Evolutionary conservation across 1,140 invertebrate genomes (phyloP), one percentile per base, ranked within the genome.

Genomic region (Cardiocondyla obscurior): DNA sequence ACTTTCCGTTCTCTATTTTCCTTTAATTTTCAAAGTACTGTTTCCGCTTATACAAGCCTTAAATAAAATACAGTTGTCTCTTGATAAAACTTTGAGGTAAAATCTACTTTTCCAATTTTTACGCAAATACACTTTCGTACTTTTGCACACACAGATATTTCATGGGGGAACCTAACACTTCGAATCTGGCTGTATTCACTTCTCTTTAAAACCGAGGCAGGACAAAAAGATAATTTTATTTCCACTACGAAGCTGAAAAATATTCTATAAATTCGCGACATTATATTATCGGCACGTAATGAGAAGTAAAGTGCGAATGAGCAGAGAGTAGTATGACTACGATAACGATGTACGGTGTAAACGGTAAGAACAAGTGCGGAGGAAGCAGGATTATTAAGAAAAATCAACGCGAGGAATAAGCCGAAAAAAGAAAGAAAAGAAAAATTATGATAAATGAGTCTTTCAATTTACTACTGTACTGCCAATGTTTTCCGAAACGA

Each of bases 381-480:
- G n/a, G 55, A 16, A 28, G 14, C 28, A 39, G 57, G 22, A 16
- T n/a, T 30, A 64, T 33, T 60, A 64, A 64, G 30, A 64, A 30
- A n/a, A 46, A 39, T 57, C 39, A 73, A 19, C n/a, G 14, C 22
- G 42, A 51, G 53, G 74, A 70, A 36, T 22, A 46, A 36, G 49
- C 39, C 44, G 30, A 81, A 76, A 62, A 64, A 22, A 65, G 53
- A 55, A 39, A n/a, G n/a, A n/a, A n/a, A n/a, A n/a, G n/a, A n/a
- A n/a, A n/a, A n/a, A n/a, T n/a, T n/a, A 83, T 36, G 69, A 82
- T 67, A 65, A 85, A 88, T 30, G 83, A 90, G 88, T 91, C 90
- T 91, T 92, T 92, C 90, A 92, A 90, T 88, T 91, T 81, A 91
- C 89, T 91, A 91, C 84, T 85, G 87, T 91, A 91, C 91, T 92